Base-by-base conservation (phyloP, 2,888 invertebrate genomes). In the Acanthacorydalis orientalis region DNA sequence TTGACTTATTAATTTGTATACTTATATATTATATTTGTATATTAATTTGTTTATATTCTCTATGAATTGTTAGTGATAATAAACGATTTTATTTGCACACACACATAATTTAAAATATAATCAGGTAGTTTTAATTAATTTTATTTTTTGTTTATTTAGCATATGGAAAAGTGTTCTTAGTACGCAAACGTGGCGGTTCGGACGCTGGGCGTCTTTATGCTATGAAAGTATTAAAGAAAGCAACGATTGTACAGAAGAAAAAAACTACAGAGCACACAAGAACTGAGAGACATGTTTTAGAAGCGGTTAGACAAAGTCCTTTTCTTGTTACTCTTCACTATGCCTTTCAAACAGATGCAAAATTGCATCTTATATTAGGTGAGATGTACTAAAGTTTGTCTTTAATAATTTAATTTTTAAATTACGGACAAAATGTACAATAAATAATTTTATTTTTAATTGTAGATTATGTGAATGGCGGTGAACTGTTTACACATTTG, bases 221-320 rank as follows among this genome's bases (percentile, higher is more conserved):
- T 49, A 96, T 97, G 95, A 97, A 97, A 69, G 93, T 96, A 55
- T 72, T 96, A 62, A 92, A 92, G 68, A 96, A 96, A 65, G 89
- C 90, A 47, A 84, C 89, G 31, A 92, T 95, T 57, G 88, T 92
- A 37, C 89, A 88, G 66, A 92, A 91, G 70, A 81, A 88, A 63
- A 93, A 93, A 71, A 92, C 92, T 49, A 85, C 92, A 10, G 97
- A 97, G 64, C 97, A 97, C 69, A 96, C 95, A 32, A 83, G 88
- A 72, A 95, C 95, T 47, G 96, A 97, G 68, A 73, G 96, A 68
- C 89, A 95, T 74, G 95, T 97, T 50, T 74, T 97, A 55, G 96
- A 96, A 68, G 88, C 91, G 46, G 89, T 97, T 51, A 76, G 93
- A 54, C 85, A 89, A 64, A 86, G 90, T 60, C 96, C 96, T 46